A percentile compares a stretch with the other conserved stretches of the same genome.
Conservation (phyloP, 2,888 invertebrate genomes). For the Cryptocheilus praepositus region DNA sequence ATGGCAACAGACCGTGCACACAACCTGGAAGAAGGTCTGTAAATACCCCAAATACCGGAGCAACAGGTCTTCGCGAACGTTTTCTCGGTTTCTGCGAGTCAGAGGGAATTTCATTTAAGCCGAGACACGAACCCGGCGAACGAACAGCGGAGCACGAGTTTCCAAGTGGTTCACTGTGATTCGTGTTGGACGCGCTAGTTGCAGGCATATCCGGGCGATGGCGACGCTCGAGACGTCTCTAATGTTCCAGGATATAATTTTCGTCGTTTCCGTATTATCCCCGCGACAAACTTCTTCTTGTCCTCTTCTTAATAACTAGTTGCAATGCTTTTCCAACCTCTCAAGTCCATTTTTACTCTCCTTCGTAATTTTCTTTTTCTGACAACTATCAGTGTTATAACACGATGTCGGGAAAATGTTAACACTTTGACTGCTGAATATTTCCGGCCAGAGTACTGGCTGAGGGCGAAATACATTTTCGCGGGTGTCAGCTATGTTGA, state of each 20-base stretch:
- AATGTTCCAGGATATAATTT: constrained; percentile 25
- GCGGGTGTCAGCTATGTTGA: no score
- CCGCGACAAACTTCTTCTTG: no score
- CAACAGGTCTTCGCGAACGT: constrained; percentile 44
- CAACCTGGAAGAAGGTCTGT: neutral
- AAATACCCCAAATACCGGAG: constrained; percentile 28
- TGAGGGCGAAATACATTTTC: no score
- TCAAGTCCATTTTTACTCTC: no score
- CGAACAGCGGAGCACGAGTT: constrained; percentile 19
- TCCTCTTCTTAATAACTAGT: no score
- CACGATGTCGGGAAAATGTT: no score
- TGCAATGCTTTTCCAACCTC: no score
- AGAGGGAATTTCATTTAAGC: constrained; percentile 30
- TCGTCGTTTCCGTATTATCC: constrained; percentile 18
- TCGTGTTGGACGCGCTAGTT: constrained; percentile 34
- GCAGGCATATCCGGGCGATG: constrained; percentile 44
- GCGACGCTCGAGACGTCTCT: constrained; percentile 40
- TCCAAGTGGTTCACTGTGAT: constrained; percentile 33
- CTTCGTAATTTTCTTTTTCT: no score
- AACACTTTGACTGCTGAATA: no score
- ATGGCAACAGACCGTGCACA: neutral
- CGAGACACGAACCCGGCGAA: constrained; percentile 47
- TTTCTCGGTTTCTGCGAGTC: constrained; percentile 31
- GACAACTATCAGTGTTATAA: no score
- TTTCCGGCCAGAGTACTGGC: no score